A percentile compares a stretch with the other conserved stretches of the same genome.
These are phyloP conservation scores for Loripinus fragilis DNA, from an alignment of 2,888 invertebrate genomes.

Conservation along the genomic window DNA sequence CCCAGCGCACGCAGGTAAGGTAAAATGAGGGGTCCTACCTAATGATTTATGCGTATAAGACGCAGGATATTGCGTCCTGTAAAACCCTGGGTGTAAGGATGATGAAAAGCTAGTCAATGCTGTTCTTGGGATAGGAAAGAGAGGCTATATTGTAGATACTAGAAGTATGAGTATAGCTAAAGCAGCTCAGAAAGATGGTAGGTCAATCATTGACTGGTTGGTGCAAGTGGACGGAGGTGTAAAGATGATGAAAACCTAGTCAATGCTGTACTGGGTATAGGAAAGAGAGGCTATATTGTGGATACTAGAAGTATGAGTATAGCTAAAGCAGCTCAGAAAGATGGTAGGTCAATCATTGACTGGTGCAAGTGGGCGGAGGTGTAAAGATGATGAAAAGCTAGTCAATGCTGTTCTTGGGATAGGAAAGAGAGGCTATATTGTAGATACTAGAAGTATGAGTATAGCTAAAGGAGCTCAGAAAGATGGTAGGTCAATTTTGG, in stretches of 20 bases:
- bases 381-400: constrained; percentile 96
- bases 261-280: constrained; percentile 91
- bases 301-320: constrained; percentile 93
- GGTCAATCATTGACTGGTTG: constrained; percentile 95
- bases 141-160: constrained; percentile 96
- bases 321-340: too few relatives aligned
- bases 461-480: constrained; percentile 91
- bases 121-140: constrained; percentile 88
- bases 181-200: too few relatives aligned
- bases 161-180: constrained; percentile 91
- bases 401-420: constrained; percentile 92
- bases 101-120: constrained; percentile 97
- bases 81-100: too few relatives aligned
- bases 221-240: constrained; percentile 94
- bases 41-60: too few relatives aligned
- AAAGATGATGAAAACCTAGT: constrained; percentile 95
- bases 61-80: too few relatives aligned
- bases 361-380: constrained; percentile 93
- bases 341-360: constrained; percentile 97
- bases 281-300: constrained; percentile 92
- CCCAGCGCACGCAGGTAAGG: too few relatives aligned
- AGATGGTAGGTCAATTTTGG: too few relatives aligned
- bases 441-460: constrained; percentile 94
- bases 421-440: constrained; percentile 91
- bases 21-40: too few relatives aligned